phyloP scores from a whole-genome alignment of 1,140 invertebrate species.

The Amphibalanus amphitrite region DNA sequence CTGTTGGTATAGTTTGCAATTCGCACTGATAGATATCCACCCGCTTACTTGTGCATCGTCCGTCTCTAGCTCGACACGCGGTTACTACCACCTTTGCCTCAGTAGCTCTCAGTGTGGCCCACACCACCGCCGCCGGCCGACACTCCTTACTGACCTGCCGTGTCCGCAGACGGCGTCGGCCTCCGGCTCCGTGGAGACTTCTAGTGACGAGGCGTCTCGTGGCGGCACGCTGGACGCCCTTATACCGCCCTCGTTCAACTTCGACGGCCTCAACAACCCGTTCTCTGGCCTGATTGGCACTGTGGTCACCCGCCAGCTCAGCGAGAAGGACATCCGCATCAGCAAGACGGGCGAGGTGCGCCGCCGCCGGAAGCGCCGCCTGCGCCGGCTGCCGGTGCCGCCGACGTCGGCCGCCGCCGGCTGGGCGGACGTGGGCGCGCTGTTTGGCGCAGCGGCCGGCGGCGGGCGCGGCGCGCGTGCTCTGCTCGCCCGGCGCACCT shows the following conservation, averaged over 20 bases:
- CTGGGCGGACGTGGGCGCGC: neutral
- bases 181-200: slow-evolving; percentile 36
- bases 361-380: slow-evolving; percentile 41
- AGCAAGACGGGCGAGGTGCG: slow-evolving; percentile 71
- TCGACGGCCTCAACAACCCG: slow-evolving; percentile 74
- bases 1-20: no score
- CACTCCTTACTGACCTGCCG: no score
- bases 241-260: slow-evolving; percentile 68
- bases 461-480: neutral
- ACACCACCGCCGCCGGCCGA: no score
- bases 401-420: neutral
- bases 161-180: slow-evolving; percentile 53
- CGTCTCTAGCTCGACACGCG: no score
- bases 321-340: slow-evolving; percentile 67
- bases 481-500: neutral
- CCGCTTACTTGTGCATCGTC: no score
- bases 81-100: no score
- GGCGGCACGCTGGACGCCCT: slow-evolving; percentile 62
- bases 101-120: no score
- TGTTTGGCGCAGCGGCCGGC: neutral
- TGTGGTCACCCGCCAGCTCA: slow-evolving; percentile 52
- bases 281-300: slow-evolving; percentile 39
- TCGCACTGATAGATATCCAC: no score
- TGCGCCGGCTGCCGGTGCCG: neutral
- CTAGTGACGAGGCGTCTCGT: slow-evolving; percentile 56